Base-by-base conservation (phyloP, 2,113 vertebrate species). In the Amblyopsis rosae region DNA sequence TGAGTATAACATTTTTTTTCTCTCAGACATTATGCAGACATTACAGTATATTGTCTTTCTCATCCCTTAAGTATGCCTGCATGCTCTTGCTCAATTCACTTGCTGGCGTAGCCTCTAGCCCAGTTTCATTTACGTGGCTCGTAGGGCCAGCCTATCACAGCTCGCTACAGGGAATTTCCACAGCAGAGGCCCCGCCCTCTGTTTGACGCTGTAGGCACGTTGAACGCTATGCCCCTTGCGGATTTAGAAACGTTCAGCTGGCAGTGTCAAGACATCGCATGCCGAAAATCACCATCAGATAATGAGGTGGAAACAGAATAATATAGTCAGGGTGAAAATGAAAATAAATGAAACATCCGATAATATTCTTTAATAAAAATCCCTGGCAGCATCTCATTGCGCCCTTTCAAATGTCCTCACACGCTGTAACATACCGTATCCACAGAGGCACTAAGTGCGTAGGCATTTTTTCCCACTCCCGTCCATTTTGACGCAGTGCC, bases 121-220 rank as follows among this genome's bases (percentile, higher is more conserved):
- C 61, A 7, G 13, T 41, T 63, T 73, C 47, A 65, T 72, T 74
- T 82, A 73, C 76, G 75, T 85, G 73, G 63, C 35, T 82, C 65
- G 46, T 15, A 0, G 3, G 33, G 13, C 47, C 79, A 65, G 51
- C 89, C 88, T 79, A 91, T 91, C 85, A 88, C 82, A 81, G 78
- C 60, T 70, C 81, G 75, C 82, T 72, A 69, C 69, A 83, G 87
- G 91, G 93, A 92, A 91, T 93, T 92, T 92, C 93, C 91, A 92
- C 83, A 78, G 48, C 55, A 10, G n/a, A 87, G 62, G 78, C 90
- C 81, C 85, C 92, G 81, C 92, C 93, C 84, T 72, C 63, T 4
- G 55, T 87, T 88, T 90, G 89, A 93, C 90, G 92, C 91, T 90
- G 87, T 13, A 84, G 57, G 67, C 65, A 70, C 80, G 75, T 89